A percentile compares a stretch with the other conserved stretches of the same genome.
Conservation (phyloP, 2,113 vertebrate species). For the Mystacornis crossleyi region DNA sequence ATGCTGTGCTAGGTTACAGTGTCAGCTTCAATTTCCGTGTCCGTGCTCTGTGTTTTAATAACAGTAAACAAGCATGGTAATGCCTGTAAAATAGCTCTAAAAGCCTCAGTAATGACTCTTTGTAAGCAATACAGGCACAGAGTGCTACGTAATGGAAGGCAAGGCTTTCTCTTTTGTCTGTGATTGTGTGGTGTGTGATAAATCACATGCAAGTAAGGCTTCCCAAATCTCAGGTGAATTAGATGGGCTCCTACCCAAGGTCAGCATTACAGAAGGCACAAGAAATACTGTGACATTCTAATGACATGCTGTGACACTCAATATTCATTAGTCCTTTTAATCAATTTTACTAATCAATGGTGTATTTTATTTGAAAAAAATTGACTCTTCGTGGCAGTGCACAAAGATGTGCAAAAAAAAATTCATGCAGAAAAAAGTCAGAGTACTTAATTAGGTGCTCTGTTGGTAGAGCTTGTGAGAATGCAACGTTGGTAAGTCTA, state of each 20-base stretch:
- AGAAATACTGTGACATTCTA: constrained; percentile 7
- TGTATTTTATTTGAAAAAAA: background rate
- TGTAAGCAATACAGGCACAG: background rate
- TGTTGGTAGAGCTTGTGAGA: constrained; percentile 40
- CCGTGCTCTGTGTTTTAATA: background rate
- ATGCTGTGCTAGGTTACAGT: constrained; percentile 20
- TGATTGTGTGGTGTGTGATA: background rate
- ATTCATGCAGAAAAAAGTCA: constrained; percentile 28
- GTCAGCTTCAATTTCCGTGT: background rate
- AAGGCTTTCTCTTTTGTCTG: background rate
- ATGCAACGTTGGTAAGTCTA: background rate
- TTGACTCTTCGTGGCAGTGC: background rate
- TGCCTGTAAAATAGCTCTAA: background rate
- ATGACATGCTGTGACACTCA: constrained; percentile 17
- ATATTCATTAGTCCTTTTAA: constrained; percentile 51
- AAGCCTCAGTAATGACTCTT: background rate
- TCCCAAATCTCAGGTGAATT: constrained; percentile 2
- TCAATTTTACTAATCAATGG: background rate
- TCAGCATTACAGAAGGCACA: background rate
- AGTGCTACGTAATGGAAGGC: background rate
- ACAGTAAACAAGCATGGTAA: background rate
- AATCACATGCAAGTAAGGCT: constrained; percentile 37
- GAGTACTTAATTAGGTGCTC: background rate
- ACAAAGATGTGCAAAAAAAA: background rate
- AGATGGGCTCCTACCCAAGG: background rate